A percentile compares a stretch with the other conserved stretches of the same genome.
Evolutionary conservation across 2,888 invertebrate species (phyloP).

Genomic region (Cybosia mesomella): DNA sequence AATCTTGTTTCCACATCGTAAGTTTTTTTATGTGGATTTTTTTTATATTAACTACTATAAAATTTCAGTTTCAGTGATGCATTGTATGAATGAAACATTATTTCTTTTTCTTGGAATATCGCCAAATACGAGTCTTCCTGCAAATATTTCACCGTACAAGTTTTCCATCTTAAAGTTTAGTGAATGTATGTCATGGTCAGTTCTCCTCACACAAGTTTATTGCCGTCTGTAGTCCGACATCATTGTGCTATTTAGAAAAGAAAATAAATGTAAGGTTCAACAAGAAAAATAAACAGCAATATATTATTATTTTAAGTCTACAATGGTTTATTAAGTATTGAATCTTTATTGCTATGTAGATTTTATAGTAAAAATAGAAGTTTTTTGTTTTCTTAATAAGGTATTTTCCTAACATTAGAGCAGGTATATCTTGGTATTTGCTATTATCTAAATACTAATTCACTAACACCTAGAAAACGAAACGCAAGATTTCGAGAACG

Average conservation of each 20-base stretch:
- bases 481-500: neutral
- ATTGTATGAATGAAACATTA: conserved; percentile 67
- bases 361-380: neutral
- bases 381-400: neutral
- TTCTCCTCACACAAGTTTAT: conserved; percentile 65
- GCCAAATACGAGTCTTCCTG: conserved; percentile 73
- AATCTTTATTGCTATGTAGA: neutral
- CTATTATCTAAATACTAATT: neutral
- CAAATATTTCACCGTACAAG: conserved; percentile 63
- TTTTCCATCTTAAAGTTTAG: conserved; percentile 53
- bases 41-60: conserved; percentile 1
- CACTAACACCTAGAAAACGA: neutral
- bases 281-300: neutral
- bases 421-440: neutral
- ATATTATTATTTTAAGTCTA: neutral
- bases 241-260: conserved; percentile 66
- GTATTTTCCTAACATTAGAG: neutral
- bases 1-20: neutral
- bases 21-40: neutral
- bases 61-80: conserved; percentile 45
- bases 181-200: conserved; percentile 74
- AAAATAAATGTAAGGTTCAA: conserved; percentile 52
- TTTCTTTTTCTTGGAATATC: conserved; percentile 61
- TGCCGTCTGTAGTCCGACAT: conserved; percentile 67
- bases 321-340: neutral